Evolutionary conservation across 2,797 vertebrate genomes (phyloP), one percentile per base, ranked within the genome.

Genomic region (Ficedula albicollis): DNA sequence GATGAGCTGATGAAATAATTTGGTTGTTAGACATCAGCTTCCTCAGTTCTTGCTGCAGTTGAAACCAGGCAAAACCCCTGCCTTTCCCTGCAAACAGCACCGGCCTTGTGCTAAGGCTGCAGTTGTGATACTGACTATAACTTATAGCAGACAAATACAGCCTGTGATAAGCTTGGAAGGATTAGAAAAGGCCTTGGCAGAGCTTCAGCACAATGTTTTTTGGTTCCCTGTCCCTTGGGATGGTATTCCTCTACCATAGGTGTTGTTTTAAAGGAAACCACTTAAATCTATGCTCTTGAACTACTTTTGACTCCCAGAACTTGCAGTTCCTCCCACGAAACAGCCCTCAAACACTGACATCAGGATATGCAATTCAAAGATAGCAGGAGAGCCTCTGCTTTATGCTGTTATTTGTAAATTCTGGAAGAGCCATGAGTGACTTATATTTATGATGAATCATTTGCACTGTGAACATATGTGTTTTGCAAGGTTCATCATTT

Each of bases 151-250:
- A 58, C 51, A 87, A 92, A 91, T 60, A 89, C 51, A 95, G 54
- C 9, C 48, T 68, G 27, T 79, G 82, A 92, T 94, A 87, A 95
- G 72, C 58, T 52, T 44, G 63, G 51, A 66, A 78, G 15, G 69
- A 62, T n/a, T 92, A 43, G 67, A 69, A 83, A 92, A 89, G 82
- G 19, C 84, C 70, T 89, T 82, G 89, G 63, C 78, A 79, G 55
- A 78, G 46, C 46, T 84, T 74, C 83, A 79, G 55, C n/a, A 46
- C 17, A 30, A 43, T 10, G 16, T 10, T 46, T 68, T 80, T 55
- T 34, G 25, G 19, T 25, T 70, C 80, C 64, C 76, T 59, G 14
- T 58, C 16, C 23, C 29, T 77, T 52, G 32, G 56, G 23, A 77
- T 29, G 9, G 13, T 76, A 43, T 63, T 84, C 38, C 26, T 84